phyloP scores from a whole-genome alignment of 2,113 vertebrate species.

The Chlorodrepanis virens region DNA sequence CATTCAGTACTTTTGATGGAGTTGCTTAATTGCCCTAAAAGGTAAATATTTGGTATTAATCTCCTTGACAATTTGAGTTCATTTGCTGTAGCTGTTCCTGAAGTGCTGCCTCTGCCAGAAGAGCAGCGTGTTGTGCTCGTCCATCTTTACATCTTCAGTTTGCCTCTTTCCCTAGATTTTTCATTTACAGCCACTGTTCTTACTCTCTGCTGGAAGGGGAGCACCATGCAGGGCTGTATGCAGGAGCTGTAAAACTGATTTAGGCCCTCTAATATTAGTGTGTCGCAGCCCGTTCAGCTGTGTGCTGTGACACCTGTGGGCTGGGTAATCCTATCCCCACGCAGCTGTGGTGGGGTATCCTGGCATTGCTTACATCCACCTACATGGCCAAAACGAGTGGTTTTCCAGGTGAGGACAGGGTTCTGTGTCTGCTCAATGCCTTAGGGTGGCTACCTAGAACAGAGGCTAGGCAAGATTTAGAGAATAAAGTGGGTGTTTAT shows the following conservation, averaged over 20 bases:
- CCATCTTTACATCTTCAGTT: not conserved
- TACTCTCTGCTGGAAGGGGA: not conserved
- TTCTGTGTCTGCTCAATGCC: not conserved
- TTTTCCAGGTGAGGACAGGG: not conserved
- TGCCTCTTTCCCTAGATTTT: not conserved
- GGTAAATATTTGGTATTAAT: constrained; percentile 27
- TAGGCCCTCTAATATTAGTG: not conserved
- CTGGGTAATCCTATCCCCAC: accelerated
- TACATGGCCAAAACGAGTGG: not conserved
- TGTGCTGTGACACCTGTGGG: not conserved
- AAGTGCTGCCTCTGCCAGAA: accelerated
- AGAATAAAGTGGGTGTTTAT: not conserved
- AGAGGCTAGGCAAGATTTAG: not conserved
- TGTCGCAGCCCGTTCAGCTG: accelerated
- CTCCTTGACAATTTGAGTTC: not conserved
- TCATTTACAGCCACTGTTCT: not conserved
- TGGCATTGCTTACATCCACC: not conserved
- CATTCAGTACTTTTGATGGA: not conserved
- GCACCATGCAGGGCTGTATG: accelerated
- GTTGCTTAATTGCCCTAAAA: not conserved
- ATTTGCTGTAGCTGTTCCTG: not conserved
- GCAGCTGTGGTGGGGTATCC: not conserved
- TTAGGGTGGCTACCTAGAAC: too few relatives aligned
- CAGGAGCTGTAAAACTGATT: not conserved
- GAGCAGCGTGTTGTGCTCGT: accelerated